A percentile compares a stretch with the other conserved stretches of the same genome.
These are phyloP conservation scores for Myathropa florea DNA, from an alignment of 2,888 invertebrate genomes.

Conservation along the genomic window DNA sequence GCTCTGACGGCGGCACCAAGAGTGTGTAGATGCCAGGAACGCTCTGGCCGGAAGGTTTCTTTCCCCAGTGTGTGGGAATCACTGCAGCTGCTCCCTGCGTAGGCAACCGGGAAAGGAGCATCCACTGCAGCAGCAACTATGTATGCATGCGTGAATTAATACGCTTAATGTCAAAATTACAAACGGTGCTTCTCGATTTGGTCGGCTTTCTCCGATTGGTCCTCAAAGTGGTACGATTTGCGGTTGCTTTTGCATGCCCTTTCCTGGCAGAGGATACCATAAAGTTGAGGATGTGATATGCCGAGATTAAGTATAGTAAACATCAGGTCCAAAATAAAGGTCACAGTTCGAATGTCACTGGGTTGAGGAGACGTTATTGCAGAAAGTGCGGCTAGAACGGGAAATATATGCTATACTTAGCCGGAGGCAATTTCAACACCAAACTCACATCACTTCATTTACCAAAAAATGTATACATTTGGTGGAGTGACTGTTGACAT, in stretches of 20 bases:
- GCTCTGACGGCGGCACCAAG: background rate
- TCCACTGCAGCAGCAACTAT: background rate
- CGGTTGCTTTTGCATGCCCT: background rate
- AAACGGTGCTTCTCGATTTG: background rate
- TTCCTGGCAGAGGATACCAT: background rate
- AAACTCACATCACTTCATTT: too few species aligned
- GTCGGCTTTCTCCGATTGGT: background rate
- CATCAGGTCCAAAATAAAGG: background rate
- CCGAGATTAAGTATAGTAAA: too few species aligned
- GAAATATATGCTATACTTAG: too few species aligned
- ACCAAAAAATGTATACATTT: too few species aligned
- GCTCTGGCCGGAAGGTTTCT: background rate
- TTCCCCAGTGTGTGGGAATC: conserved; percentile 54
- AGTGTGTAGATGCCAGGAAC: conserved; percentile 43
- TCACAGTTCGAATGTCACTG: background rate
- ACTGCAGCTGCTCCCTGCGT: conserved; percentile 65
- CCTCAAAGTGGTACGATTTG: background rate
- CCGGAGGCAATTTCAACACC: too few species aligned
- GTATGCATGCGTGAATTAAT: conserved; percentile 45
- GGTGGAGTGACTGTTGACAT: too few species aligned
- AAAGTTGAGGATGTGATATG: background rate
- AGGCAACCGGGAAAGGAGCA: conserved; percentile 31
- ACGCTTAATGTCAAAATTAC: conserved; percentile 35
- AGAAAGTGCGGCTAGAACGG: too few species aligned
- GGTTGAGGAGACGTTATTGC: too few species aligned